Evolutionary conservation across 2,797 vertebrate genomes (phyloP).

Genomic region (Parauchenoglanis ngamensis): DNA sequence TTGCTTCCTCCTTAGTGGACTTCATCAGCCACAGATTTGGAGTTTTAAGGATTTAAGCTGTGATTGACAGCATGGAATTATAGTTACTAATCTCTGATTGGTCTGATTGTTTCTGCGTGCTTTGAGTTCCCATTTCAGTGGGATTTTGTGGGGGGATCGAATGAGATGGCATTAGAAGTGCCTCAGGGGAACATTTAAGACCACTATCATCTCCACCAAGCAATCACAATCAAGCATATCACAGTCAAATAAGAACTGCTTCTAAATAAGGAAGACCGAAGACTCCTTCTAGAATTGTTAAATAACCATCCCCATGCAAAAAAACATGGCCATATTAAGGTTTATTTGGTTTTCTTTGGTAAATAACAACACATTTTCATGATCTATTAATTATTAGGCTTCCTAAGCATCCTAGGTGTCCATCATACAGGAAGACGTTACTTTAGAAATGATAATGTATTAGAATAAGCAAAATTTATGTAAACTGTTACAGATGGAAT

Average conservation of each 20-base stretch:
- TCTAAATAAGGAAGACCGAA: neutral
- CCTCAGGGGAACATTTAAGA: neutral
- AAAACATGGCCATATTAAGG: neutral
- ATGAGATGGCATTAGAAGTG: neutral
- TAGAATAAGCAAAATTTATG: too few relatives aligned
- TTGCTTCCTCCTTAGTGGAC: neutral
- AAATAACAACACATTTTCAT: neutral
- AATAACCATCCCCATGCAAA: neutral
- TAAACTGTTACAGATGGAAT: neutral
- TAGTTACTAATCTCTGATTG: constrained; percentile 13
- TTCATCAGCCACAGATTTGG: constrained; percentile 13
- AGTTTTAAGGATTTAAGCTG: constrained; percentile 18
- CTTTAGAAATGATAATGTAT: neutral
- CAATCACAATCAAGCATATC: neutral
- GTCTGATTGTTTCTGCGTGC: constrained; percentile 24
- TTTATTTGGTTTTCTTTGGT: neutral
- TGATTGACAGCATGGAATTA: constrained; percentile 26
- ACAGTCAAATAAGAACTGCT: neutral
- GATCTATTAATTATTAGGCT: too few relatives aligned
- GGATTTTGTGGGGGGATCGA: neutral
- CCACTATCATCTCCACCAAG: neutral
- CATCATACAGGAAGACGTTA: too few relatives aligned
- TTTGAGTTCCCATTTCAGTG: neutral
- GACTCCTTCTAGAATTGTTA: neutral
- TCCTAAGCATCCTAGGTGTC: too few relatives aligned